Percentiles rank a stretch among this genome's conserved stretches.
Evolutionary conservation across 1,140 invertebrate species (phyloP).

Genomic region (Odontomachus brunneus): DNA sequence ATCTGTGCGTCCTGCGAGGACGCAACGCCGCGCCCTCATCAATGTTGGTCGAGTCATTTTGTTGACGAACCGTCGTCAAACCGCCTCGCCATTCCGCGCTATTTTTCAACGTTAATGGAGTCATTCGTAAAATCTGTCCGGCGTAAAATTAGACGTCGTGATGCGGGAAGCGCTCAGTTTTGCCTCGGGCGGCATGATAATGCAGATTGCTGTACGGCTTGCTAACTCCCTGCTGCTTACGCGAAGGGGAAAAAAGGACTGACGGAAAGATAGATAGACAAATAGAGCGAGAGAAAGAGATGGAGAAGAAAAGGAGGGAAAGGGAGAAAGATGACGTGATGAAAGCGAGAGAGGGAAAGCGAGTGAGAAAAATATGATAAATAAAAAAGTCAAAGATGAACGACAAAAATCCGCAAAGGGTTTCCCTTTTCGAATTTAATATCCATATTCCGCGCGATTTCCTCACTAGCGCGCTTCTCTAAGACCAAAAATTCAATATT

Average conservation of each 20-base stretch:
- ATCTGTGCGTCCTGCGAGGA: background rate
- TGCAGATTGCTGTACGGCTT: slow-evolving; percentile 1
- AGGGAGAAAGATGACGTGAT: background rate
- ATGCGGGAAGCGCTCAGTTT: slow-evolving; percentile 5
- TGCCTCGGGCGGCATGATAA: slow-evolving; percentile 11
- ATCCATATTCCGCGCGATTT: slow-evolving; percentile 17
- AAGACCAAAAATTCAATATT: slow-evolving; percentile 39
- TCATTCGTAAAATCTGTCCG: slow-evolving; percentile 34
- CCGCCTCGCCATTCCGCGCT: background rate
- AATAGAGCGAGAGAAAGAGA: too few relatives aligned
- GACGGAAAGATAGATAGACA: background rate
- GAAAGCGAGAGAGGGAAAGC: too few relatives aligned
- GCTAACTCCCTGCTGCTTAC: background rate
- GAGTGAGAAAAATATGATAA: background rate
- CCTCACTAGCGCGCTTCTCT: background rate
- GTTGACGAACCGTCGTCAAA: background rate
- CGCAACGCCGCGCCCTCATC: background rate
- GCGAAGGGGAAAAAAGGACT: slow-evolving; percentile 18
- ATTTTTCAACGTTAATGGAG: slow-evolving; percentile 19
- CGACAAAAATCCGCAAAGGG: background rate
- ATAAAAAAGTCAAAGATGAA: slow-evolving; percentile 13
- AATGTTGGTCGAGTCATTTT: too few relatives aligned
- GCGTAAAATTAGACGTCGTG: slow-evolving; percentile 46
- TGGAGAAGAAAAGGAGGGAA: slow-evolving; percentile 10
- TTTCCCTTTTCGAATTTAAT: slow-evolving; percentile 7